Base-by-base conservation (phyloP, 2,797 vertebrate genomes). In the Phoebastria nigripes region DNA sequence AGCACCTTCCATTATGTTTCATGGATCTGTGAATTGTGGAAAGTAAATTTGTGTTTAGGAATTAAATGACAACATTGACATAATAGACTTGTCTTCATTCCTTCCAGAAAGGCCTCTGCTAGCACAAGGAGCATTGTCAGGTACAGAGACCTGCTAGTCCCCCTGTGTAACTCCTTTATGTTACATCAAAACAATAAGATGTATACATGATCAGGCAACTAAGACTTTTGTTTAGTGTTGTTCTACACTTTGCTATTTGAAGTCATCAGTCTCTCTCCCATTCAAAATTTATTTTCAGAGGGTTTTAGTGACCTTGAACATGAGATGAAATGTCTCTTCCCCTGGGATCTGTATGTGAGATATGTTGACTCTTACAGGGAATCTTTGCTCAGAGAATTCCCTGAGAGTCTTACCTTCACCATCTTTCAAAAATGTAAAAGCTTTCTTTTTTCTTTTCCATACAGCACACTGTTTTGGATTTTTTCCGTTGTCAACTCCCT, bases 231-330 rank as follows among this genome's bases (percentile, higher is more conserved):
- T 82, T 93, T 90, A 49, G 33, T 67, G 37, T 78, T 88, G 18
- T 37, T 78, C 42, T 85, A 16, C 15, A 31, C 31, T 92, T 90
- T 81, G 29, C 62, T 70, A 33, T 78, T 77, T 90, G 54, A n/a
- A 15, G 31, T 78, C 47, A 59, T 89, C 83, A 33, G 28, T 73
- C 52, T 95, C 37, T 82, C 42, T 94, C 37, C 21, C 29, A 82
- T 55, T 94, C 77, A 94, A 92, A 81, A 87, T 91, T 95, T 96
- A 90, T 95, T 96, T 98, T 96, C 74, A 79, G 92, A 94, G 49
- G 37, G 47, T 95, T 95, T 96, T 89, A 62, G 74, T 97, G 89
- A 97, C 93, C 95, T 96, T 97, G 94, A 97, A 93, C 58, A 71
- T 91, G 77, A 95, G 85, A 92, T 81, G 42, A 95, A 96, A 82